Percentiles rank a stretch among this genome's conserved stretches.
Conservation (phyloP, 1,140 invertebrate genomes). For the Papilio machaon region DNA sequence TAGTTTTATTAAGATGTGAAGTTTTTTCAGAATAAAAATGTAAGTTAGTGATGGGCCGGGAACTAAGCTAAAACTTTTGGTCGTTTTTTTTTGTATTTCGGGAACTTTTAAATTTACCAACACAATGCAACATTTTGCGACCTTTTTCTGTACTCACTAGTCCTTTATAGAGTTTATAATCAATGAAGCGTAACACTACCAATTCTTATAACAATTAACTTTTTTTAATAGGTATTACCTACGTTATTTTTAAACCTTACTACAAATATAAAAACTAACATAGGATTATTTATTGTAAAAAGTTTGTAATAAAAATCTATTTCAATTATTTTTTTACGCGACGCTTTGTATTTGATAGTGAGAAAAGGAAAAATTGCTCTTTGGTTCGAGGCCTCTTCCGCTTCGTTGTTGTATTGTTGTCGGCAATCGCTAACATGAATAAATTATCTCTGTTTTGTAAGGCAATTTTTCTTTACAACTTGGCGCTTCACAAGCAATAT, state of each 20-base stretch:
- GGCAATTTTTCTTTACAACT: constrained; percentile 21
- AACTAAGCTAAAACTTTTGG: too few species aligned
- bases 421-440: constrained; percentile 27
- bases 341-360: constrained; percentile 12
- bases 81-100: too few species aligned
- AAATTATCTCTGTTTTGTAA: constrained; percentile 27
- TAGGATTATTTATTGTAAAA: background rate
- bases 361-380: constrained; percentile 4
- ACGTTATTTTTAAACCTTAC: background rate
- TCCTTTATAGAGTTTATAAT: background rate
- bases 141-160: background rate
- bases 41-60: too few species aligned
- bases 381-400: constrained; percentile 16
- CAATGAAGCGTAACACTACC: background rate
- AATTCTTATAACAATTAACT: background rate
- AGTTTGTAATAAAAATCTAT: background rate
- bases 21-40: too few species aligned
- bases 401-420: constrained; percentile 19
- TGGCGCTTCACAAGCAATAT: constrained; percentile 12
- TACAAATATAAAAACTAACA: background rate
- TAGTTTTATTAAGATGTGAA: background rate
- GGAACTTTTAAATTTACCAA: background rate
- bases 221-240: background rate
- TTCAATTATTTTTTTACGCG: background rate
- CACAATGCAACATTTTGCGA: background rate